phyloP scores from a whole-genome alignment of 2,797 vertebrate genomes.

The Apodemus agrarius region DNA sequence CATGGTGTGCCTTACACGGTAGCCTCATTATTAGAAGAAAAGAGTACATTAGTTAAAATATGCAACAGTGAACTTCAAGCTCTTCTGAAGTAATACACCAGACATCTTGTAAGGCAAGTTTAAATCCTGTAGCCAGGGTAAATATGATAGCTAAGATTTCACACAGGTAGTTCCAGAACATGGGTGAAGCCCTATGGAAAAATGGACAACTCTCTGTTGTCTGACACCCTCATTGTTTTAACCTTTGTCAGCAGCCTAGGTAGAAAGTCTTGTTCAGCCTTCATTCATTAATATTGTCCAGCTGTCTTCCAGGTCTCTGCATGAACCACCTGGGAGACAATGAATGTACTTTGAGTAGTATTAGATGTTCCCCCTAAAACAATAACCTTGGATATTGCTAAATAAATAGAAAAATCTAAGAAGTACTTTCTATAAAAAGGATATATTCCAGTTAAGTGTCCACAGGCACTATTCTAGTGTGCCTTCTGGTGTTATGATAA shows the following conservation, averaged over 20 bases:
- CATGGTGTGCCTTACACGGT: neutral
- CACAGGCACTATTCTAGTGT: neutral
- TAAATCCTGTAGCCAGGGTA: neutral
- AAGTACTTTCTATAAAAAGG: conserved; percentile 22
- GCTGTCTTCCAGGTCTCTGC: neutral
- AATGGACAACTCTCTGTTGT: neutral
- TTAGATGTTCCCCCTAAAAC: neutral
- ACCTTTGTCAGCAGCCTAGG: neutral
- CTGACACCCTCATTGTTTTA: neutral
- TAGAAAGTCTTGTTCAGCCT: neutral
- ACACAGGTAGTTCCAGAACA: neutral
- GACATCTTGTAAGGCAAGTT: conserved; percentile 4
- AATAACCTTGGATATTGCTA: neutral
- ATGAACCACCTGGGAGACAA: neutral
- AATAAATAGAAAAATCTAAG: neutral
- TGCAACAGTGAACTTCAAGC: neutral
- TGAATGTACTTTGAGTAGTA: neutral
- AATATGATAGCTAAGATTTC: neutral
- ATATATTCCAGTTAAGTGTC: neutral
- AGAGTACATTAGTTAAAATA: neutral
- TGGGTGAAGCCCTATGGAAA: neutral
- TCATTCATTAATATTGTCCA: neutral
- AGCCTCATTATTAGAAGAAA: neutral
- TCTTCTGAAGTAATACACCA: neutral
- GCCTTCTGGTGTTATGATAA: neutral